A percentile compares a stretch with the other conserved stretches of the same genome.
phyloP scores from a whole-genome alignment of 2,888 invertebrate genomes.

The Brachylomia viminalis region DNA sequence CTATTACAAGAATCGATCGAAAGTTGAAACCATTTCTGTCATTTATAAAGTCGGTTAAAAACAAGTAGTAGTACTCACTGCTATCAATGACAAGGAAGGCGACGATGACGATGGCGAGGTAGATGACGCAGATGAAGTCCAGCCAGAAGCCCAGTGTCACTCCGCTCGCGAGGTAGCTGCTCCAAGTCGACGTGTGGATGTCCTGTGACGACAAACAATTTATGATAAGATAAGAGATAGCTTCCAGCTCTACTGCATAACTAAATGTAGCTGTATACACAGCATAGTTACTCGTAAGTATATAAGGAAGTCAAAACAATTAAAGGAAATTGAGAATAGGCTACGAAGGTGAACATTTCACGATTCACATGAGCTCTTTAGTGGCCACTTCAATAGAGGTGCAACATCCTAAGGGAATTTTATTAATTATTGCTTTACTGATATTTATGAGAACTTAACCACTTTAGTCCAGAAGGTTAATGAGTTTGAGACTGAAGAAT shows the following conservation, averaged over 20 bases:
- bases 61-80: constrained; percentile 77
- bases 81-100: constrained; percentile 91
- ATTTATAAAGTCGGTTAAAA: neutral
- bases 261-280: neutral
- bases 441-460: neutral
- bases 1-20: neutral
- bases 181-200: constrained; percentile 94
- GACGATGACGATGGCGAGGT: constrained; percentile 93
- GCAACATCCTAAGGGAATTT: neutral
- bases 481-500: neutral
- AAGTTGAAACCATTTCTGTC: neutral
- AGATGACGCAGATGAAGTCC: constrained; percentile 93
- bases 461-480: neutral
- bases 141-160: constrained; percentile 94
- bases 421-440: neutral
- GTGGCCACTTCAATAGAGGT: neutral
- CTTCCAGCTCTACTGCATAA: neutral
- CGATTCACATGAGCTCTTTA: neutral
- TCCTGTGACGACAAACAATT: constrained; percentile 83
- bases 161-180: constrained; percentile 92
- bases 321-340: constrained; percentile 5
- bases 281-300: neutral
- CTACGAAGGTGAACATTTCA: neutral
- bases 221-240: neutral
- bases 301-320: neutral